phyloP scores from a whole-genome alignment of 2,113 vertebrate species.

The Otus sunia region DNA sequence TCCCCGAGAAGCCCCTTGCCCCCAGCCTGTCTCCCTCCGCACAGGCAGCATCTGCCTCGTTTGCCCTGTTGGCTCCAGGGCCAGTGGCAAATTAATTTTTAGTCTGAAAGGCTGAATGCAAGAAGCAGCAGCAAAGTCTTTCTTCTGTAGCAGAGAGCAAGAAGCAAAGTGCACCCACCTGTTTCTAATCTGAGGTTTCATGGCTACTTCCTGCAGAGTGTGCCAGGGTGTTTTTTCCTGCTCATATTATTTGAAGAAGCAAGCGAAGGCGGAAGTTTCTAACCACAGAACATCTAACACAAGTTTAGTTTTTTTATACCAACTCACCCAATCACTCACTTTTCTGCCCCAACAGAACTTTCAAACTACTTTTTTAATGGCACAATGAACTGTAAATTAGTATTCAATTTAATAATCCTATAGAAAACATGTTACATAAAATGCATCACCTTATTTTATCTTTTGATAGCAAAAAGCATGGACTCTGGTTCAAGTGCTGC shows the following conservation, averaged over 20 bases:
- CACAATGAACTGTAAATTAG: neutral
- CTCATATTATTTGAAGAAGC: slow-evolving; percentile 7
- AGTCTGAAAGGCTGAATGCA: neutral
- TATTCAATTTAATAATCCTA: neutral
- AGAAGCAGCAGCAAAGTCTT: neutral
- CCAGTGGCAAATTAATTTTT: neutral
- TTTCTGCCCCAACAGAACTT: neutral
- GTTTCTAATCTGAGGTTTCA: slow-evolving; percentile 32
- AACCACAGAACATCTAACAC: slow-evolving; percentile 5
- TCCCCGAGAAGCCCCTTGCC: neutral
- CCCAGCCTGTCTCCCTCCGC: neutral
- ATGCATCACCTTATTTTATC: neutral
- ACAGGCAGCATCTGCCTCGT: neutral
- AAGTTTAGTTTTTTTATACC: neutral
- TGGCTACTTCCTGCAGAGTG: slow-evolving; percentile 14
- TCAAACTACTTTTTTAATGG: neutral
- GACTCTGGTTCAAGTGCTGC: neutral
- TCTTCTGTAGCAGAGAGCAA: neutral
- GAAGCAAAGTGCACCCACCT: slow-evolving; percentile 64
- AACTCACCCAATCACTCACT: neutral
- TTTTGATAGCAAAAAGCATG: accelerated
- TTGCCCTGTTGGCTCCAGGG: neutral
- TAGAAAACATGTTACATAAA: neutral
- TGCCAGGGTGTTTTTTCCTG: slow-evolving; percentile 34
- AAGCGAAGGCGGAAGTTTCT: slow-evolving; percentile 10